A percentile compares a stretch with the other conserved stretches of the same genome.
These are phyloP conservation scores for Callyntrura guangdongensis DNA, from an alignment of 2,888 invertebrate genomes.

Conservation along the genomic window DNA sequence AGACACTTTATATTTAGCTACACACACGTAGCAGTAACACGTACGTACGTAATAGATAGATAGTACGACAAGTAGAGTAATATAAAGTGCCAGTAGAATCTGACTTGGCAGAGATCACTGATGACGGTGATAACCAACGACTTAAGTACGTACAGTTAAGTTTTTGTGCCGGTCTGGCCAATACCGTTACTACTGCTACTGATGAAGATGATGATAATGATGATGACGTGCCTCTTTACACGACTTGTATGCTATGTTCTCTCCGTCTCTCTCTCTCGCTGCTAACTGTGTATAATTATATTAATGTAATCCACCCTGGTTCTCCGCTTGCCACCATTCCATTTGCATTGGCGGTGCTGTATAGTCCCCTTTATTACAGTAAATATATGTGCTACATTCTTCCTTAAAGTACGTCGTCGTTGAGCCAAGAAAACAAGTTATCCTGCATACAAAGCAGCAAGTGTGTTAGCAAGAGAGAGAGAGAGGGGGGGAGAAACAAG, in stretches of 20 bases:
- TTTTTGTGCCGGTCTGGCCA: background rate
- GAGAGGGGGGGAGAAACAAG: background rate
- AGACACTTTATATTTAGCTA: background rate
- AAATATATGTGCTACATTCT: conserved; percentile 34
- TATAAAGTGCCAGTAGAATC: conserved; percentile 25
- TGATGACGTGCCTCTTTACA: conserved; percentile 41
- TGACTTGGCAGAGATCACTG: conserved; percentile 37
- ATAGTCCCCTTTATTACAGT: conserved; percentile 10
- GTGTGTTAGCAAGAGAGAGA: background rate
- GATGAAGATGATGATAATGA: conserved; percentile 38
- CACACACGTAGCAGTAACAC: background rate
- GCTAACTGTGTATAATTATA: conserved; percentile 32
- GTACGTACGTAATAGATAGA: background rate
- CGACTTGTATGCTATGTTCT: background rate
- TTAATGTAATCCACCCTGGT: conserved; percentile 39
- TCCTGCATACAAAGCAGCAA: conserved; percentile 30
- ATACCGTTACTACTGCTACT: background rate
- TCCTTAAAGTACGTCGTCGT: background rate
- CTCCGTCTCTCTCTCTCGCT: background rate
- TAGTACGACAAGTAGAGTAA: background rate
- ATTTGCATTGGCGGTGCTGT: background rate
- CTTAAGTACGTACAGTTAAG: conserved; percentile 19
- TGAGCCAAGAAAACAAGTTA: conserved; percentile 39
- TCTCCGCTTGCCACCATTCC: background rate
- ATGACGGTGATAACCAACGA: conserved; percentile 32